Evolutionary conservation across 2,888 invertebrate species (phyloP), one percentile per base, ranked within the genome.

Genomic region (Cyaniris semiargus): DNA sequence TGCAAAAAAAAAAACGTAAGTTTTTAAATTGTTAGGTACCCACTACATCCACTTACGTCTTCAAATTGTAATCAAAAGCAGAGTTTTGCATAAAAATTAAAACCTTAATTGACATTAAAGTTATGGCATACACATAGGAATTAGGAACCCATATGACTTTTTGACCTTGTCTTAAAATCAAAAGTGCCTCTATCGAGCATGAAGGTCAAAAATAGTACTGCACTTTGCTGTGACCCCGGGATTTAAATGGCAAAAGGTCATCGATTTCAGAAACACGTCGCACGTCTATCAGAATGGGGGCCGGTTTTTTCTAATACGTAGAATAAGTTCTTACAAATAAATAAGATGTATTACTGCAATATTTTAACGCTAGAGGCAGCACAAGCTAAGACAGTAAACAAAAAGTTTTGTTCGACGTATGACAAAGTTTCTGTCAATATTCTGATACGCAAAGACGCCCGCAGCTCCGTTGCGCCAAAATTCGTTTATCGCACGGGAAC

Each of bases 171-270:
- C 15, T 27, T 13, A 13, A 8, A 21, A 10, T 23, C 21, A 60
- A 21, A 60, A 23, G 21, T 23, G 21, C 58, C 21, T 60, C 13
- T 3, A 60, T 60, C 60, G 23, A 66, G 66, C 66, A 1, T 15
- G 27, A 21, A 66, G 66, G 66, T 66, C 31, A 31, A 31, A 66
- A 66, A 66, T 27, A 66, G 27, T 31, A 66, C 66, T 66, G 66
- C 66, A 66, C 66, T 66, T 66, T 66, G 27, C 27, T 10, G 15
- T 31, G 66, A 66, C 66, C 66, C 27, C 66, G 27, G 27, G 60
- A 66, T 66, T 66, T 15, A 31, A 66, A 31, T 66, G 66, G 31
- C 66, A 15, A 66, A 13, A 66, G 66, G 18, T 27, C 66, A 66
- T 31, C 66, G 27, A 66, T 66, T 66, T 31, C n/a, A n/a, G 5